Percentiles rank a stretch among this genome's conserved stretches.
Conservation (phyloP, 2,113 vertebrate genomes). For the Gavialis gangeticus region DNA sequence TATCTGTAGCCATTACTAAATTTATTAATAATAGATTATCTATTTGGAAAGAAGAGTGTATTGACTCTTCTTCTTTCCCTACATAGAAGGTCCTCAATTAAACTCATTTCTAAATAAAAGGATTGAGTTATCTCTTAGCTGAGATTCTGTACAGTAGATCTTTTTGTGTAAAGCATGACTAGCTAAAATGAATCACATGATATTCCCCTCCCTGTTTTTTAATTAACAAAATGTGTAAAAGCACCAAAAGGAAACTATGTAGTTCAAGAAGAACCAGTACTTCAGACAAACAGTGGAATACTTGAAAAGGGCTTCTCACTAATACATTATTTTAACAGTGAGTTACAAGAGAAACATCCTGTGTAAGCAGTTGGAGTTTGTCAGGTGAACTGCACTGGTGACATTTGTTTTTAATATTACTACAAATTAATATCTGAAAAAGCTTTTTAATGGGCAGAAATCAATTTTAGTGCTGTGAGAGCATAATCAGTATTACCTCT, state of each 20-base stretch:
- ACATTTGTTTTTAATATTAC: background rate
- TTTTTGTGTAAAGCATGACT: background rate
- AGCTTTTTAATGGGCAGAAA: background rate
- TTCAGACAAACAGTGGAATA: background rate
- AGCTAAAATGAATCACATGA: background rate
- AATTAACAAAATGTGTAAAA: background rate
- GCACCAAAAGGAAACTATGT: background rate
- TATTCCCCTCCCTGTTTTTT: background rate
- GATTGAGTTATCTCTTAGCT: background rate
- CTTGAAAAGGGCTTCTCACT: background rate
- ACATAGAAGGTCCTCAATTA: background rate
- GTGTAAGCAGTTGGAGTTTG: background rate
- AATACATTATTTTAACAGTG: background rate
- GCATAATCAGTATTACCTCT: background rate
- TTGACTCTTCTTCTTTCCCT: background rate
- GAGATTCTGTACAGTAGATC: background rate
- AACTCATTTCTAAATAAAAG: background rate
- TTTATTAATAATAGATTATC: background rate
- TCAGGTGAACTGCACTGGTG: background rate
- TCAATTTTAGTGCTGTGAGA: background rate
- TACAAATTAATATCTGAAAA: background rate
- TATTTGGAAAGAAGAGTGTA: background rate
- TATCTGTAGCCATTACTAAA: background rate
- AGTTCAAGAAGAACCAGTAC: background rate
- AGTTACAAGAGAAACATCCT: background rate